Base-by-base conservation (phyloP, 2,797 vertebrate genomes). In the Periophthalmus magnuspinnatus region DNA sequence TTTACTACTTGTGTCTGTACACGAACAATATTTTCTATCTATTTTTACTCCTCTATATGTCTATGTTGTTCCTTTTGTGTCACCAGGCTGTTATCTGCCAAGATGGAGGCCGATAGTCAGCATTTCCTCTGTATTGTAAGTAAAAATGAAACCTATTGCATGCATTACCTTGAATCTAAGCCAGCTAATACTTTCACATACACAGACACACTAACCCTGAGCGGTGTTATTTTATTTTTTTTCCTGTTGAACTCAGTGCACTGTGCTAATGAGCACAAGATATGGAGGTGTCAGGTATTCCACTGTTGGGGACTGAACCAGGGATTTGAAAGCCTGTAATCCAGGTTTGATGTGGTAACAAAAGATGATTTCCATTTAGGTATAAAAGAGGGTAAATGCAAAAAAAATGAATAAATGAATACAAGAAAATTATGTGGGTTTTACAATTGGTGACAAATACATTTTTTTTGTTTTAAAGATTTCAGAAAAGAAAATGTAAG, bases 291-390 rank as follows among this genome's bases (percentile, higher is more conserved):
- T 28, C 56, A 7, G 64, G 45, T 36, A 36, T 32, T 13, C 57
- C 70, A 61, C 50, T 47, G 71, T 77, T 59, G 74, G 22, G 76
- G 72, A 70, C 81, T 75, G 6, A 58, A 63, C 28, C 28, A 28
- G 28, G 65, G 64, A 83, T 77, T 61, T 59, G 64, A 72, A 56
- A n/a, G 62, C 74, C 69, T 75, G 45, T 45, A 73, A 84, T 82
- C 73, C 72, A 48, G 32, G 24, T 19, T 50, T 76, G 13, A 72
- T 57, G 67, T 70, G 75, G 66, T 72, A 65, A 34, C 68, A 58
- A 65, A 38, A 14, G 3, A 14, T 28, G 68, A 67, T 71, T 81
- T 67, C 38, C 5, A 58, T 75, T 66, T 36, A 16, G 57, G 52
- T 41, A 66, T 58, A 66, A 36, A 62, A n/a, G 60, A 45, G 0